phyloP scores from a whole-genome alignment of 2,797 vertebrate genomes.

The Prionace glauca region DNA sequence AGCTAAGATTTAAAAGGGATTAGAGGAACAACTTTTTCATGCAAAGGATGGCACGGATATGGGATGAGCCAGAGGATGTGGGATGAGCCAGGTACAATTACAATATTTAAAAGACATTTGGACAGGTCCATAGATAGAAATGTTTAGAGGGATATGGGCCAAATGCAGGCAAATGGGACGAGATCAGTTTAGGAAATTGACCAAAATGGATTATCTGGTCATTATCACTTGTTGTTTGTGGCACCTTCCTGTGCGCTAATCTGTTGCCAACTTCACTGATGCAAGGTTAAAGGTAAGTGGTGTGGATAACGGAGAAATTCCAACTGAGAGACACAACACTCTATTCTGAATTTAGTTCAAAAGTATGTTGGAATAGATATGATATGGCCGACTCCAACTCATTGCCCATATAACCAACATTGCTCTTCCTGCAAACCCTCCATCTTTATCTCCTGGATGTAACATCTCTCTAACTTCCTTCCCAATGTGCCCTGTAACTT shows the following conservation, averaged over 20 bases:
- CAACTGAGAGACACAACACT: neutral
- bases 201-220: no score
- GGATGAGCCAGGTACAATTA: no score
- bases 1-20: no score
- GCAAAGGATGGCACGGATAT: no score
- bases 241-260: neutral
- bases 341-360: neutral
- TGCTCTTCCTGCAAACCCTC: neutral
- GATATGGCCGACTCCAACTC: neutral
- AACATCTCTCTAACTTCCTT: neutral
- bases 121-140: no score
- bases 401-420: neutral
- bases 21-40: no score
- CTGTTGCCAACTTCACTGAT: neutral
- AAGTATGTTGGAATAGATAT: neutral
- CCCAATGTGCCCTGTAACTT: neutral
- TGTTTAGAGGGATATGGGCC: no score
- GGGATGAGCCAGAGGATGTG: no score
- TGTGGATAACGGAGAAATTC: neutral
- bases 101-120: no score
- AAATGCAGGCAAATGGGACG: no score
- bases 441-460: neutral
- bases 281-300: neutral
- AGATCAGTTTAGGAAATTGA: no score
- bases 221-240: neutral